Evolutionary conservation across 1,140 invertebrate genomes (phyloP).

Genomic region (Papilio dardanus): DNA sequence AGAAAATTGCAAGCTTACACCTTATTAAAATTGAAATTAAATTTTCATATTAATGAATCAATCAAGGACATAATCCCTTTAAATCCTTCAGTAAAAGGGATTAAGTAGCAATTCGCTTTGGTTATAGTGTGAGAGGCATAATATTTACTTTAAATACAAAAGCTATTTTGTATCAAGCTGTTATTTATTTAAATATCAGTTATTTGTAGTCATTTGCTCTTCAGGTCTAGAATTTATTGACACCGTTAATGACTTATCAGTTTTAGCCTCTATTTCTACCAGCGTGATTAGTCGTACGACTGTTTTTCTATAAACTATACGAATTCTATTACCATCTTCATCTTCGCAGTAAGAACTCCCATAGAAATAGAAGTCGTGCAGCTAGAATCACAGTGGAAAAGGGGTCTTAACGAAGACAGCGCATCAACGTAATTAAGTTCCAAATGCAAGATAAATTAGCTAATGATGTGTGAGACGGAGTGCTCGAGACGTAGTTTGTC

Average conservation of each 20-base stretch:
- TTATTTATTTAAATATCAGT: constrained; percentile 7
- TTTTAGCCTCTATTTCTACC: background rate
- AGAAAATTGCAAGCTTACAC: constrained; percentile 29
- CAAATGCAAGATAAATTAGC: constrained; percentile 70
- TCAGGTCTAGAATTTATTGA: constrained; percentile 14
- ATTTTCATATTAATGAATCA: constrained; percentile 38
- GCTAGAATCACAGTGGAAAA: background rate
- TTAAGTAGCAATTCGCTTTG: constrained; percentile 30
- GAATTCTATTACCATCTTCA: background rate
- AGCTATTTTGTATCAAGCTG: background rate
- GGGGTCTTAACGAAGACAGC: constrained; percentile 50
- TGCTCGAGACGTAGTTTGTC: constrained; percentile 42
- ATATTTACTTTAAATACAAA: background rate
- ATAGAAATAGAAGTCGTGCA: background rate
- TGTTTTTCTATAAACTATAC: background rate
- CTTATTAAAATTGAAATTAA: constrained; percentile 36
- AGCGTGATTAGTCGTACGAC: background rate
- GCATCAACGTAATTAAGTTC: constrained; percentile 61
- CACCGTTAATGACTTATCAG: too few species aligned
- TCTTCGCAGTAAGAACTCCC: background rate
- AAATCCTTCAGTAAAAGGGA: constrained; percentile 32
- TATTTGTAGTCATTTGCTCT: background rate
- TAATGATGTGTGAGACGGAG: constrained; percentile 65
- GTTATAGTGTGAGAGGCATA: constrained; percentile 28
- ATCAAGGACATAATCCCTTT: constrained; percentile 34